Evolutionary conservation across 2,113 vertebrate genomes (phyloP).

Genomic region (Parus major): DNA sequence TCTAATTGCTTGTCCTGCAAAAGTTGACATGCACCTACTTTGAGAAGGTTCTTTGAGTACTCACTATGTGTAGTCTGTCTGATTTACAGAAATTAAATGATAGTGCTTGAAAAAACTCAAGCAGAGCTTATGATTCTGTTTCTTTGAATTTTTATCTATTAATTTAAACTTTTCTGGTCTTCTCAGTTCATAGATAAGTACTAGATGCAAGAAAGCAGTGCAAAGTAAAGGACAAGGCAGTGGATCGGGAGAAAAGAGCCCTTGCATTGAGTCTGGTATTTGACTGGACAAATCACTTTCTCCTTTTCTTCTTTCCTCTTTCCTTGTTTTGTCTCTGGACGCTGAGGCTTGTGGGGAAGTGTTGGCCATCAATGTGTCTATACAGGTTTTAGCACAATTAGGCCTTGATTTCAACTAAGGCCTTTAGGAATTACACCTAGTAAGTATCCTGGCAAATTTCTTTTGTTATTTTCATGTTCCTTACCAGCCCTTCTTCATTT

Average conservation of each 20-base stretch:
- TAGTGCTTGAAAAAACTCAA: not conserved
- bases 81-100: not conserved
- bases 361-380: not conserved
- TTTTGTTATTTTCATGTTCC: not conserved
- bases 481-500: not conserved
- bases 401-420: not conserved
- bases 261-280: not conserved
- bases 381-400: constrained; percentile 6
- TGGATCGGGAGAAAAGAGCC: not conserved
- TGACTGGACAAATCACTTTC: not conserved
- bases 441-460: not conserved
- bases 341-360: not conserved
- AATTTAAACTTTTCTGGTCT: not conserved
- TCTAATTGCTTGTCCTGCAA: constrained; percentile 58
- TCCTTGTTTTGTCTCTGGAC: not conserved
- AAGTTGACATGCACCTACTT: constrained; percentile 39
- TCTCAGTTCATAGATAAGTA: not conserved
- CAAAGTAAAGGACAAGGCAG: not conserved
- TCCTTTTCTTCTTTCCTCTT: not conserved
- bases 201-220: not conserved
- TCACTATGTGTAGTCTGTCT: not conserved
- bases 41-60: constrained; percentile 27
- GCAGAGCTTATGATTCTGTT: not conserved
- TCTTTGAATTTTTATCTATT: not conserved
- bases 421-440: constrained; percentile 1